These are phyloP conservation scores for Cancer borealis DNA, from an alignment of 2,888 invertebrate species.

Conservation along the genomic window DNA sequence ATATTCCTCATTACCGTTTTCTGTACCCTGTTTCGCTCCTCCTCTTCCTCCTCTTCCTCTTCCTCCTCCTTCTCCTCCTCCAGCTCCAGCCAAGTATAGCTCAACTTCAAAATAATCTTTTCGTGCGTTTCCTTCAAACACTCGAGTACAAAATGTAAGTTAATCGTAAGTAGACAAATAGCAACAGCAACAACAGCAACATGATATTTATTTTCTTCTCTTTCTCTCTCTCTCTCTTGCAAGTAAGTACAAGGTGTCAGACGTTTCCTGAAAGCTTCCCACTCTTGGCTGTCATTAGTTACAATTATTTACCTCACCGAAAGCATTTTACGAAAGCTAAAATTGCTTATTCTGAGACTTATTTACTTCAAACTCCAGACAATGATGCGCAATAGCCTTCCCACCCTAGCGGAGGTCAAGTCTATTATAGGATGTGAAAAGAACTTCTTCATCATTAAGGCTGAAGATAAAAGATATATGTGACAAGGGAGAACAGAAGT, in stretches of 20 bases:
- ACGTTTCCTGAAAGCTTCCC: neutral
- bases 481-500: neutral
- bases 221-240: neutral
- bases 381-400: neutral
- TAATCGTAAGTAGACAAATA: neutral
- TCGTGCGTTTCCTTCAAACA: neutral
- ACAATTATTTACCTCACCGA: neutral
- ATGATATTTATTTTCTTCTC: too few relatives aligned
- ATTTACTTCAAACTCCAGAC: neutral
- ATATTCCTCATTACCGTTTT: neutral
- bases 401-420: neutral
- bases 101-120: neutral
- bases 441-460: neutral
- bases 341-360: neutral
- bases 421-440: neutral
- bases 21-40: neutral
- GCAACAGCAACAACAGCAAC: neutral
- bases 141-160: neutral
- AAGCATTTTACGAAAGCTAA: neutral
- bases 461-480: neutral
- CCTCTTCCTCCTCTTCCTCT: neutral
- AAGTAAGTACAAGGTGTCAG: neutral
- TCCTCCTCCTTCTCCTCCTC: neutral
- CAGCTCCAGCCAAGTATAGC: too few relatives aligned
- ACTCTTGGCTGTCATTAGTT: neutral